These are phyloP conservation scores for Drosophila engyochracea DNA, from an alignment of 2,888 invertebrate species.

Conservation along the genomic window DNA sequence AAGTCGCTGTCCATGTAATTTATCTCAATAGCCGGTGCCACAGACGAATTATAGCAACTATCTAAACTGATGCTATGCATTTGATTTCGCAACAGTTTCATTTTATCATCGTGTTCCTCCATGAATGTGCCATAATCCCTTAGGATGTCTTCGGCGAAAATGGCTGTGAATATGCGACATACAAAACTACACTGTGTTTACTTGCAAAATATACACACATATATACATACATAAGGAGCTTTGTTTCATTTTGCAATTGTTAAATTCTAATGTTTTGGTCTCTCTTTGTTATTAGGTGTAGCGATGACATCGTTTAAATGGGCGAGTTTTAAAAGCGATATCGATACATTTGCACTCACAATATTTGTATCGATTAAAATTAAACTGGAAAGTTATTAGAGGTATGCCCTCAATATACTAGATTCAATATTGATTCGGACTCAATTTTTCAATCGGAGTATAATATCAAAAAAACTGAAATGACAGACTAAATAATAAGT, in stretches of 20 bases:
- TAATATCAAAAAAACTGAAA: background rate
- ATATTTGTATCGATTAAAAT: background rate
- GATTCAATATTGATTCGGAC: background rate
- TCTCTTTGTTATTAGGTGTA: constrained; percentile 45
- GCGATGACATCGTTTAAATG: constrained; percentile 39
- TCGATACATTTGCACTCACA: constrained; percentile 15
- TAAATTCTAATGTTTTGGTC: constrained; percentile 22
- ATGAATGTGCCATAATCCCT: constrained; percentile 82
- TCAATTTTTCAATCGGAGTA: background rate
- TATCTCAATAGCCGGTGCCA: constrained; percentile 68
- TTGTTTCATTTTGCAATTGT: constrained; percentile 44
- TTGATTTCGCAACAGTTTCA: constrained; percentile 59
- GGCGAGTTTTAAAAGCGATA: constrained; percentile 17
- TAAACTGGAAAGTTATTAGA: background rate
- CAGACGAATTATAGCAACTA: constrained; percentile 10
- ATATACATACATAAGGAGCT: constrained; percentile 51
- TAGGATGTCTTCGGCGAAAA: constrained; percentile 82
- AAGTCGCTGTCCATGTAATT: constrained; percentile 43
- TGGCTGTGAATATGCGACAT: constrained; percentile 30
- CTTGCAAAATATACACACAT: background rate
- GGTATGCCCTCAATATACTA: background rate
- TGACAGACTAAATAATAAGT: background rate
- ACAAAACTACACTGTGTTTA: background rate
- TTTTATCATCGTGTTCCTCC: constrained; percentile 75
- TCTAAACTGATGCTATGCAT: constrained; percentile 18